phyloP scores from a whole-genome alignment of 2,797 vertebrate genomes.

The Oceanodroma leucorhoa region DNA sequence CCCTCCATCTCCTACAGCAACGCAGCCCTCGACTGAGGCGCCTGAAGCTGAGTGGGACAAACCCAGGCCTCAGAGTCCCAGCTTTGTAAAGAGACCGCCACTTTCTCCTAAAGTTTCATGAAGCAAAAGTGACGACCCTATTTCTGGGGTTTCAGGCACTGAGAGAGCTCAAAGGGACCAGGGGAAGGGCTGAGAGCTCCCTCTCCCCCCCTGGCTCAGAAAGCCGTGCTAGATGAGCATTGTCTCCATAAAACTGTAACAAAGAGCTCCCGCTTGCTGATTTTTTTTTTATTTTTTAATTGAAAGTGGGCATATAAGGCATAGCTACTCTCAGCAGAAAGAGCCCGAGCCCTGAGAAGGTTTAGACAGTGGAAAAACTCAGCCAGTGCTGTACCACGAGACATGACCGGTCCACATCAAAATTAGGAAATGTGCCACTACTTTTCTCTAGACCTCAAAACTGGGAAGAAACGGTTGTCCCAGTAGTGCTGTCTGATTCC shows the following conservation, averaged over 20 bases:
- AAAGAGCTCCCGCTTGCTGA: background rate
- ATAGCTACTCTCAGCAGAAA: background rate
- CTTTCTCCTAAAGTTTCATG: background rate
- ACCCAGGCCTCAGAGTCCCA: background rate
- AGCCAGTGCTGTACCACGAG: background rate
- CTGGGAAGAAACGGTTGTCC: background rate
- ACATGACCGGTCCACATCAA: rapidly evolving
- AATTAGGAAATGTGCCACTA: background rate
- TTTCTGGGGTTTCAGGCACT: background rate
- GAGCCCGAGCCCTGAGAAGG: background rate
- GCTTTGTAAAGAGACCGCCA: background rate
- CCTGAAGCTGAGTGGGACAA: background rate
- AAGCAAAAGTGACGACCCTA: rapidly evolving
- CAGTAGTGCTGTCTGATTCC: background rate
- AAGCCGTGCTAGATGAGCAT: rapidly evolving
- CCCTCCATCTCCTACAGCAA: background rate
- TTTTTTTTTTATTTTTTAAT: background rate
- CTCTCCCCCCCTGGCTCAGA: background rate
- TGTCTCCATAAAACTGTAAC: background rate
- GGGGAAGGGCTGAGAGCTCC: background rate
- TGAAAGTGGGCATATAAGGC: background rate
- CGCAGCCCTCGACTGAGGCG: rapidly evolving
- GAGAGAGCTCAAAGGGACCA: background rate
- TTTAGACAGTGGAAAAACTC: background rate
- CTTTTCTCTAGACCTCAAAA: background rate